phyloP scores from a whole-genome alignment of 2,888 invertebrate genomes.

The Metopia argyrocephala region DNA sequence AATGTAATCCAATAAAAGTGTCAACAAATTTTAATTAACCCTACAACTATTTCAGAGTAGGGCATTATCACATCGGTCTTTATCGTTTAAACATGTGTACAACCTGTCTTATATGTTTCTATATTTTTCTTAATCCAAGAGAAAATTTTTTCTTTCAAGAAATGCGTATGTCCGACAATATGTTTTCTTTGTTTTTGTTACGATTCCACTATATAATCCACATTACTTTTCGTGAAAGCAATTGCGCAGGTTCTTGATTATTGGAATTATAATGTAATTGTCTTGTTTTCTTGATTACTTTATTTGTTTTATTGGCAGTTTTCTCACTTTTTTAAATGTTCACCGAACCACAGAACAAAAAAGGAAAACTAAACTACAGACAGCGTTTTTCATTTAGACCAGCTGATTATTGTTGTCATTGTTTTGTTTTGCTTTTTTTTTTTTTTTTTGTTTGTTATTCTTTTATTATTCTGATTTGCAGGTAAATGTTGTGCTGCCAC shows the following conservation, averaged over 20 bases:
- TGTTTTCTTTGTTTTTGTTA: slow-evolving; percentile 12
- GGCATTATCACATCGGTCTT: not conserved
- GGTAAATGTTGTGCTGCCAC: slow-evolving; percentile 9
- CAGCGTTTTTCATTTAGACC: slow-evolving; percentile 17
- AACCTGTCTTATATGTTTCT: not conserved
- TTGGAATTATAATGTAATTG: slow-evolving; percentile 33
- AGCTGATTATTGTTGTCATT: slow-evolving; percentile 54
- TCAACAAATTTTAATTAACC: too few species aligned
- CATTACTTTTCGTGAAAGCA: slow-evolving; percentile 20
- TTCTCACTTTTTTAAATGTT: slow-evolving; percentile 17
- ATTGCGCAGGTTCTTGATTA: slow-evolving; percentile 54
- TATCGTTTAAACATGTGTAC: not conserved
- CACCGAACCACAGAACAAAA: not conserved
- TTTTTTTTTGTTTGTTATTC: slow-evolving; percentile 45
- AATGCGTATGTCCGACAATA: slow-evolving; percentile 32
- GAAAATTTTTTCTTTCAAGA: slow-evolving; percentile 51
- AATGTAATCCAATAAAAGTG: too few species aligned
- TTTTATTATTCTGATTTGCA: not conserved
- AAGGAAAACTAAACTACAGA: not conserved
- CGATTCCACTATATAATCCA: slow-evolving; percentile 48
- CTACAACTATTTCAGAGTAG: not conserved
- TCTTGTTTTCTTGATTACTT: not conserved
- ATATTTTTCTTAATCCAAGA: slow-evolving; percentile 21
- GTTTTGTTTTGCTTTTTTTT: slow-evolving; percentile 42
- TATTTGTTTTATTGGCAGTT: slow-evolving; percentile 29